Conservation (phyloP, 2,888 invertebrate genomes). For the Cephus pygmeus region DNA sequence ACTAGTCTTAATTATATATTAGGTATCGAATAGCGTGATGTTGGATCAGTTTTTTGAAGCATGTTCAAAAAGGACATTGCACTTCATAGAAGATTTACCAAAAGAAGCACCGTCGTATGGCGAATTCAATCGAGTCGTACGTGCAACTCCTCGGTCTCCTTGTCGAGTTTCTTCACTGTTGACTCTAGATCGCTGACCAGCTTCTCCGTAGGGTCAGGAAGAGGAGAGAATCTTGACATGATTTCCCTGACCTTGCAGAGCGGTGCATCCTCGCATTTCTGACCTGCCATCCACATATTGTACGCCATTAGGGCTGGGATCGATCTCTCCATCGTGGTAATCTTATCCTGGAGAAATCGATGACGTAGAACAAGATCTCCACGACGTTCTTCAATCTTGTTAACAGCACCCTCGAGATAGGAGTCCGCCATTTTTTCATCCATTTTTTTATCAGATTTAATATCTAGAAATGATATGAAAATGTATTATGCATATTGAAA, state of each 20-base stretch:
- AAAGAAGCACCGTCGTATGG: constrained; percentile 29
- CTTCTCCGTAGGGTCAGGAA: constrained; percentile 49
- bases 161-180: constrained; percentile 39
- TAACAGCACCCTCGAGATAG: constrained; percentile 36
- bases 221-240: constrained; percentile 43
- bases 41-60: background rate
- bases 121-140: constrained; percentile 49
- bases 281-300: constrained; percentile 41
- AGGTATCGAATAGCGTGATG: background rate
- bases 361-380: constrained; percentile 45
- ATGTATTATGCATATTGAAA: background rate
- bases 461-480: constrained; percentile 22
- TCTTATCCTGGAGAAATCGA: constrained; percentile 44
- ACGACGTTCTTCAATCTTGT: constrained; percentile 46
- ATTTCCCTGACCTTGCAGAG: constrained; percentile 48
- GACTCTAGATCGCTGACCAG: constrained; percentile 41
- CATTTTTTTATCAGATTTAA: constrained; percentile 30
- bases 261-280: constrained; percentile 34
- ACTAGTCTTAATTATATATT: background rate
- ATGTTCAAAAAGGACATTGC: background rate
- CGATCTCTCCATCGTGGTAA: constrained; percentile 54
- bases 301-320: constrained; percentile 57
- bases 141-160: constrained; percentile 56
- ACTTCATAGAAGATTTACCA: constrained; percentile 41
- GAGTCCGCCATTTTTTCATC: constrained; percentile 18